Evolutionary conservation across 2,888 invertebrate species (phyloP).

Genomic region (Amphipoea oculea): DNA sequence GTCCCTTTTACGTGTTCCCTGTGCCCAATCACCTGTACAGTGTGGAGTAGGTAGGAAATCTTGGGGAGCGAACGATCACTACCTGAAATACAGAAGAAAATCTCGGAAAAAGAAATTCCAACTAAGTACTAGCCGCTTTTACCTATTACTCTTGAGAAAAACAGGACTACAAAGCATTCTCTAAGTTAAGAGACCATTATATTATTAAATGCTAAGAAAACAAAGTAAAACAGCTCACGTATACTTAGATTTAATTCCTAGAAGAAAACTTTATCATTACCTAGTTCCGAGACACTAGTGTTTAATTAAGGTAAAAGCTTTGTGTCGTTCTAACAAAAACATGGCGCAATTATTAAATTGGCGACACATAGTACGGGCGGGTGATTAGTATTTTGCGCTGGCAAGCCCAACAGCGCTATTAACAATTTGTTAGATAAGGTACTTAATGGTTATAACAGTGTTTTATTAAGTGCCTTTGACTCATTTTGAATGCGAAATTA

Average conservation of each 20-base stretch:
- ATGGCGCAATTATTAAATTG: constrained; percentile 50
- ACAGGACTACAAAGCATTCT: background rate
- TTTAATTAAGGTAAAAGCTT: constrained; percentile 51
- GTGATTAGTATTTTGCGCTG: constrained; percentile 50
- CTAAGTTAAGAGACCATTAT: background rate
- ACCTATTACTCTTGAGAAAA: background rate
- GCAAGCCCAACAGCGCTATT: constrained; percentile 35
- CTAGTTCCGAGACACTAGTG: constrained; percentile 13
- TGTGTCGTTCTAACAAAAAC: constrained; percentile 31
- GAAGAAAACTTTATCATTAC: constrained; percentile 15
- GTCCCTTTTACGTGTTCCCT: background rate
- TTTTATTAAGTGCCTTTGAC: constrained; percentile 44
- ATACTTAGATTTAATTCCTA: constrained; percentile 6
- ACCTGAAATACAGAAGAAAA: background rate
- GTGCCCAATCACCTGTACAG: background rate
- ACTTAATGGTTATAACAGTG: constrained; percentile 37
- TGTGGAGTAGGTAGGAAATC: background rate
- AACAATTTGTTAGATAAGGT: constrained; percentile 47
- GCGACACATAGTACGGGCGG: constrained; percentile 45
- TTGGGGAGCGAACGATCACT: background rate
- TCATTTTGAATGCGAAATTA: constrained; percentile 37
- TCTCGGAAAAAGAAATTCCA: background rate
- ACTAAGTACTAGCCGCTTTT: background rate
- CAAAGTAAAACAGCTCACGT: too few relatives aligned
- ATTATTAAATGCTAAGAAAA: constrained; percentile 7